phyloP scores from a whole-genome alignment of 2,888 invertebrate species.

The Lingula anatina region DNA sequence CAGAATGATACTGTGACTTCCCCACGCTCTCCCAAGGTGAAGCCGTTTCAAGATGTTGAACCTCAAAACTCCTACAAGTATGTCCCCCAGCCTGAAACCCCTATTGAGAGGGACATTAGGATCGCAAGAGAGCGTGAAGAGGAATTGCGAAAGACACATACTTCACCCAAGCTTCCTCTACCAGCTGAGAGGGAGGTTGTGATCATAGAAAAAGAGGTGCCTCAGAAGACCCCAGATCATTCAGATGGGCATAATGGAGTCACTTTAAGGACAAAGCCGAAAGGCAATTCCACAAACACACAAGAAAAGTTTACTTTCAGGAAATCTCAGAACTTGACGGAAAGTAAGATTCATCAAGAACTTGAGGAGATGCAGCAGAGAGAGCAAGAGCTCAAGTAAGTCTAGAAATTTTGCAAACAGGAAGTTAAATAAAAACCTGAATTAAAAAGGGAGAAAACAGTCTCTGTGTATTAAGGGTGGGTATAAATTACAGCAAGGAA shows the following conservation, averaged over 20 bases:
- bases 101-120: conserved; percentile 57
- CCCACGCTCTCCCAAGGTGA: no score
- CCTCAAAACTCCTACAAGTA: conserved; percentile 5
- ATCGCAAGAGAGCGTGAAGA: conserved; percentile 56
- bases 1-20: neutral
- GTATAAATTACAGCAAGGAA: no score
- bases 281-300: conserved; percentile 1
- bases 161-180: conserved; percentile 32
- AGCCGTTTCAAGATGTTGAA: conserved; percentile 10
- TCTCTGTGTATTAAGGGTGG: no score
- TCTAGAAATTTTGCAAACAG: no score
- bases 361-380: conserved; percentile 76
- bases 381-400: conserved; percentile 71
- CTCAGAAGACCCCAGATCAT: neutral
- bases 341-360: conserved; percentile 83
- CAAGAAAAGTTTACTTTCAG: conserved; percentile 51
- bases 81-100: conserved; percentile 49
- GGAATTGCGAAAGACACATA: conserved; percentile 50
- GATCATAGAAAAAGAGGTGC: neutral
- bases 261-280: conserved; percentile 3
- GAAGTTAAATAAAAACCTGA: no score
- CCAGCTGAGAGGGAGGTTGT: conserved; percentile 14
- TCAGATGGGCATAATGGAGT: neutral
- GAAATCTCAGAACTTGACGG: conserved; percentile 77
- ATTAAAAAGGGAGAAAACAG: no score